Conservation (phyloP, 1,140 invertebrate species). For the Halesus radiatus region DNA sequence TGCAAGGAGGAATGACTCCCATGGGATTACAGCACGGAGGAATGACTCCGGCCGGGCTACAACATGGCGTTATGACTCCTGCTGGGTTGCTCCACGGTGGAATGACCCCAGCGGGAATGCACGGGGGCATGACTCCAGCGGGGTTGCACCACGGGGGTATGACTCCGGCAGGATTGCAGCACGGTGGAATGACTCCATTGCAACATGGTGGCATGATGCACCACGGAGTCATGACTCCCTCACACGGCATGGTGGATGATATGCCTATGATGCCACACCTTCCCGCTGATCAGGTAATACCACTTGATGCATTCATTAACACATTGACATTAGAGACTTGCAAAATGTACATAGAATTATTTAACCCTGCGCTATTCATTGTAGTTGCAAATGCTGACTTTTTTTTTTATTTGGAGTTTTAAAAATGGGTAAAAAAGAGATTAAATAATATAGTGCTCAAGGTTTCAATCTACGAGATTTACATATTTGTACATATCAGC, state of each 20-base stretch:
- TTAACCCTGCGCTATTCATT: too few relatives aligned
- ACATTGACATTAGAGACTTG: too few relatives aligned
- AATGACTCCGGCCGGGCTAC: constrained; percentile 60
- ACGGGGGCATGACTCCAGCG: constrained; percentile 60
- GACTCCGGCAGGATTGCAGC: constrained; percentile 65
- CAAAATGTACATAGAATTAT: too few relatives aligned
- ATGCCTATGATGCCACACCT: constrained; percentile 71
- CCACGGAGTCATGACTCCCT: constrained; percentile 67
- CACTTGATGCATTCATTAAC: too few relatives aligned
- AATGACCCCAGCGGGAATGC: constrained; percentile 61
- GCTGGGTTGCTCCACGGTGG: constrained; percentile 60
- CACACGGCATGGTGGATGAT: constrained; percentile 63
- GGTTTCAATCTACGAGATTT: too few relatives aligned
- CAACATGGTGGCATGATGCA: constrained; percentile 60
- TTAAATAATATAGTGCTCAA: too few relatives aligned
- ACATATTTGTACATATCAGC: too few relatives aligned
- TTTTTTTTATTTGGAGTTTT: too few relatives aligned
- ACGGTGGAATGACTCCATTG: constrained; percentile 61
- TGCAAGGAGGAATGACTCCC: constrained; percentile 60
- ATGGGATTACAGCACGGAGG: constrained; percentile 66
- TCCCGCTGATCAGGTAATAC: constrained; percentile 63
- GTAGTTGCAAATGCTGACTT: too few relatives aligned
- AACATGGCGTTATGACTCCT: constrained; percentile 69
- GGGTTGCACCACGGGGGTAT: constrained; percentile 65
- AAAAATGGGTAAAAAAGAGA: too few relatives aligned